Conservation (phyloP, 2,113 vertebrate species). For the human (Homo sapiens) region DNA sequence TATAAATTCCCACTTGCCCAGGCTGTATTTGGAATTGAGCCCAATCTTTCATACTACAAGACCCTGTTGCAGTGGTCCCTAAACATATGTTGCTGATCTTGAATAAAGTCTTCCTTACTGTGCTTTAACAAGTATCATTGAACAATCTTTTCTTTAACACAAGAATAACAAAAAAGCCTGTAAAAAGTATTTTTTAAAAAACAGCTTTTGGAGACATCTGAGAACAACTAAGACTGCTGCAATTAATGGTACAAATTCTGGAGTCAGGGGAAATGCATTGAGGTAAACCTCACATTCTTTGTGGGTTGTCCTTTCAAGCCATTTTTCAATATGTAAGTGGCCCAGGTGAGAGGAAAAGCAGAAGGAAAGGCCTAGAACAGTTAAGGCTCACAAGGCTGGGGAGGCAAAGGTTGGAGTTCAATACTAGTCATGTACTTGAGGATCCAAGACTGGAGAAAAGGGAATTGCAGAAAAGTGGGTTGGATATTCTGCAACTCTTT, state of each 20-base stretch:
- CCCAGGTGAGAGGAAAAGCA: neutral
- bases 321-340: neutral
- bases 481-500: neutral
- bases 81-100: neutral
- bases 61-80: neutral
- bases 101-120: neutral
- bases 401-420: neutral
- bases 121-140: neutral
- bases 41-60: neutral
- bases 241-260: neutral
- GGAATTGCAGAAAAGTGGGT: neutral
- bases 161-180: neutral
- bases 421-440: neutral
- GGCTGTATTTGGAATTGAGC: neutral
- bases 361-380: neutral
- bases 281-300: neutral
- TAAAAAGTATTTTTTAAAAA: neutral
- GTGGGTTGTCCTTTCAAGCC: neutral
- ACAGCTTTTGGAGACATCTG: neutral
- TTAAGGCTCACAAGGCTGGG: neutral
- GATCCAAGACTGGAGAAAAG: neutral
- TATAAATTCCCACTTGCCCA: neutral
- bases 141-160: neutral
- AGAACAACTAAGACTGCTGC: neutral
- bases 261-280: neutral